Conservation (phyloP, 1,140 invertebrate genomes). For the Drosophila navojoa region DNA sequence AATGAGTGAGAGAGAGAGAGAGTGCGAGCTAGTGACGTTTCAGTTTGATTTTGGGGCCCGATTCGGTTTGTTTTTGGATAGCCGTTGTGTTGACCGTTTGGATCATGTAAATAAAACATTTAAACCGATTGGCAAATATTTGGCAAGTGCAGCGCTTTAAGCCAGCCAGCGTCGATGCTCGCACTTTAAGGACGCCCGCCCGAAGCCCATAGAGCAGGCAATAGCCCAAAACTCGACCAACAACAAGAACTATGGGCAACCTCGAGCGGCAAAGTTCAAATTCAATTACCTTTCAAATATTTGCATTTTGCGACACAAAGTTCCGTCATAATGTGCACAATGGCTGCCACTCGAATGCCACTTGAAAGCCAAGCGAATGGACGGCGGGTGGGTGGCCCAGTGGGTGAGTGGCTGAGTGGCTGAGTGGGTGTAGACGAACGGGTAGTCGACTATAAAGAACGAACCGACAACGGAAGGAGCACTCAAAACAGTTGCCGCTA, state of each 20-base stretch:
- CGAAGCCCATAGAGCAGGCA: not conserved
- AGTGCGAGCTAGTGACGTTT: conserved; percentile 1
- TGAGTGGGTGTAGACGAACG: conserved; percentile 21
- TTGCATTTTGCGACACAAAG: conserved; percentile 82
- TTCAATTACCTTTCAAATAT: conserved; percentile 83
- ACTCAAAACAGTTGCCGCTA: conserved; percentile 81
- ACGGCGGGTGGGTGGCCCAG: not conserved
- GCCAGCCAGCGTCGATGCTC: conserved; percentile 41
- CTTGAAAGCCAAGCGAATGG: conserved; percentile 60
- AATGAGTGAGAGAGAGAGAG: not conserved
- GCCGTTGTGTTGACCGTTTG: conserved; percentile 68
- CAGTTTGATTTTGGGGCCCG: conserved; percentile 23
- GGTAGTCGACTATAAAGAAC: conserved; percentile 61
- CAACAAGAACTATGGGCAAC: conserved; percentile 48
- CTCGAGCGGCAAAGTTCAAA: conserved; percentile 77
- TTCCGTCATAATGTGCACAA: conserved; percentile 82
- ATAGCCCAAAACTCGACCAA: conserved; percentile 16
- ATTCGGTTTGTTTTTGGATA: conserved; percentile 34
- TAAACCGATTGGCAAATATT: conserved; percentile 75
- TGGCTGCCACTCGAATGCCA: conserved; percentile 80
- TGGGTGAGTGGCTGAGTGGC: not conserved
- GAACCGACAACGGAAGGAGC: conserved; percentile 71
- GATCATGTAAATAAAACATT: conserved; percentile 76
- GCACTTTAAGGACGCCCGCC: conserved; percentile 45
- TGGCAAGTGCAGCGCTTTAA: conserved; percentile 56